A percentile compares a stretch with the other conserved stretches of the same genome.
Conservation (phyloP, 1,140 invertebrate genomes). For the Saccostrea cuccullata region DNA sequence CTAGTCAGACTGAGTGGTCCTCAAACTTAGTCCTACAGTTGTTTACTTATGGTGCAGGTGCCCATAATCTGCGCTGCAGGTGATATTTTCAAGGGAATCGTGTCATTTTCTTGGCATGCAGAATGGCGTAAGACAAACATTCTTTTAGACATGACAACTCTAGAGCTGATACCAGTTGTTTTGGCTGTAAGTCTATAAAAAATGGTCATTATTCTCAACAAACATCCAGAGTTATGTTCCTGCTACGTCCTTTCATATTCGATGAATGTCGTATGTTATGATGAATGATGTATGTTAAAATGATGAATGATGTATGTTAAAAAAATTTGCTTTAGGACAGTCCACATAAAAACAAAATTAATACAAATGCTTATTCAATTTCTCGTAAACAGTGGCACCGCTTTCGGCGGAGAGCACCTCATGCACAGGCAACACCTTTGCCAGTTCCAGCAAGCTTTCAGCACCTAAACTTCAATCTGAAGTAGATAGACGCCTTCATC, state of each 20-base stretch:
- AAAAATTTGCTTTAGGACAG: conserved; percentile 34
- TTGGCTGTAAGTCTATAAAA: conserved; percentile 13
- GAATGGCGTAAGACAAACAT: background rate
- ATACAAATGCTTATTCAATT: conserved; percentile 29
- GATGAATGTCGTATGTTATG: too few relatives aligned
- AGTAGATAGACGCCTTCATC: background rate
- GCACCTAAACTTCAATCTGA: background rate
- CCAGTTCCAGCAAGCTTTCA: background rate
- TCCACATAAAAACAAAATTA: background rate
- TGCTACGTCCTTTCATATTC: conserved; percentile 15
- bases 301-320: too few relatives aligned
- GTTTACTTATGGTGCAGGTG: conserved; percentile 40
- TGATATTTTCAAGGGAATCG: conserved; percentile 34
- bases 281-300: too few relatives aligned
- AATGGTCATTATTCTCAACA: conserved; percentile 26
- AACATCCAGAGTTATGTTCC: conserved; percentile 44
- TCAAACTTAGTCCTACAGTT: conserved; percentile 20
- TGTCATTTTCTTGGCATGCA: conserved; percentile 22
- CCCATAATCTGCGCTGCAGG: conserved; percentile 24
- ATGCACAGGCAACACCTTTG: background rate
- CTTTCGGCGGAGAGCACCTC: background rate
- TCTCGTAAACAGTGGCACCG: conserved; percentile 25
- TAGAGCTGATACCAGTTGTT: conserved; percentile 35
- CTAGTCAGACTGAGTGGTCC: conserved; percentile 23
- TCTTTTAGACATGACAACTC: conserved; percentile 36